Base-by-base conservation (phyloP, 2,888 invertebrate genomes). In the Dinocampus coccinellae region DNA sequence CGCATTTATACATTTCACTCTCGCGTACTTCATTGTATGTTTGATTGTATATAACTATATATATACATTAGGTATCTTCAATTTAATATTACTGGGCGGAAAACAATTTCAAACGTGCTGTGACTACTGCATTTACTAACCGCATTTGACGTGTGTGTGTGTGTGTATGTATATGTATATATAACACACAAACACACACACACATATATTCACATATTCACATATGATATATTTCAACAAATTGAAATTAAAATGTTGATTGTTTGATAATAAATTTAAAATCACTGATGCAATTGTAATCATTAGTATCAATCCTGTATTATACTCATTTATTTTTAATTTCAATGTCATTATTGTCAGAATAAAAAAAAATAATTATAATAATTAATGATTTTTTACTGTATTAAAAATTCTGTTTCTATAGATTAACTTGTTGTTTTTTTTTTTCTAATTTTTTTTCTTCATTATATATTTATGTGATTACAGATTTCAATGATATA, bases 81-180 rank as follows among this genome's bases (percentile, higher is more conserved):
- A 63, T 24, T 42, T 47, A 24, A 63, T 63, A 29, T 42, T 34
- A 16, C 29, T 10, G 58, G 24, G 55, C 9, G 55, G 58, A 34
- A 58, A 58, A 58, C 58, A 34, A 58, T 58, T 58, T 58, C n/a
- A 10, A 33, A 58, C 58, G 58, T 58, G 58, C 29, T 34, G 29
- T 29, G 58, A 58, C 58, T 58, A 58, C 20, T 29, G 16, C 26
- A 26, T 47, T 47, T 47, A 47, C 16, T 16, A 47, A 47, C 47
- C 47, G 47, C 47, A 47, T 16, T 6, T 16, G 20, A 16, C 47
- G 16, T 16, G 16, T 47, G 47, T 16, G 16, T 7, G 7, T 29
- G 20, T 16, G 29, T 29, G 7, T 47, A 20, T 47, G 16, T 55
- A 55, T 29, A 3, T 29, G 10, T 20, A n/a, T 29, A 26, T 29